Conservation (phyloP, 2,797 vertebrate species). For the Enteromius fasciolatus region DNA sequence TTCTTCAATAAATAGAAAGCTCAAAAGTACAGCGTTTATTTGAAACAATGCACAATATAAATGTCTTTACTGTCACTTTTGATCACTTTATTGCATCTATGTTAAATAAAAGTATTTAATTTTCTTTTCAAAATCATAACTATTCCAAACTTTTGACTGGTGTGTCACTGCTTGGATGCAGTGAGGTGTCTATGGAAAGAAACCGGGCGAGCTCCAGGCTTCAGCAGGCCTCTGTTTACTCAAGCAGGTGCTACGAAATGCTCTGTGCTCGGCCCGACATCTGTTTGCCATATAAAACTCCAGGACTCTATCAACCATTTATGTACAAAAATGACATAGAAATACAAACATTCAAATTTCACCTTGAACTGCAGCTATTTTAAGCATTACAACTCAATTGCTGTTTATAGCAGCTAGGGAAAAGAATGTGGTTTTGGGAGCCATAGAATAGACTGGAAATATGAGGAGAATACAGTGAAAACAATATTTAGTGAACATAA, state of each 20-base stretch:
- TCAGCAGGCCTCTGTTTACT: slow-evolving; percentile 69
- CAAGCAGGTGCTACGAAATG: slow-evolving; percentile 75
- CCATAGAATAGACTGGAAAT: slow-evolving; percentile 27
- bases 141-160: not conserved
- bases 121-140: no score
- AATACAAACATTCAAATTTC: slow-evolving; percentile 66
- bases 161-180: slow-evolving; percentile 55
- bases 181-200: slow-evolving; percentile 57
- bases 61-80: not conserved
- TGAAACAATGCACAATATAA: not conserved
- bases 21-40: not conserved
- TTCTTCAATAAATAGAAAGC: not conserved
- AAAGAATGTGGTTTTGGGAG: slow-evolving; percentile 5
- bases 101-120: not conserved
- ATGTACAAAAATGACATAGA: slow-evolving; percentile 72
- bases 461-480: slow-evolving; percentile 31
- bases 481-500: not conserved
- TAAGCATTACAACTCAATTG: slow-evolving; percentile 41
- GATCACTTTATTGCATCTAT: not conserved
- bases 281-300: slow-evolving; percentile 79
- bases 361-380: slow-evolving; percentile 54
- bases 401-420: slow-evolving; percentile 35
- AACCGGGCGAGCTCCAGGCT: slow-evolving; percentile 52
- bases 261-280: slow-evolving; percentile 70
- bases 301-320: slow-evolving; percentile 72